Conservation (phyloP, 2,113 vertebrate genomes). For the Ramphastos sulfuratus region DNA sequence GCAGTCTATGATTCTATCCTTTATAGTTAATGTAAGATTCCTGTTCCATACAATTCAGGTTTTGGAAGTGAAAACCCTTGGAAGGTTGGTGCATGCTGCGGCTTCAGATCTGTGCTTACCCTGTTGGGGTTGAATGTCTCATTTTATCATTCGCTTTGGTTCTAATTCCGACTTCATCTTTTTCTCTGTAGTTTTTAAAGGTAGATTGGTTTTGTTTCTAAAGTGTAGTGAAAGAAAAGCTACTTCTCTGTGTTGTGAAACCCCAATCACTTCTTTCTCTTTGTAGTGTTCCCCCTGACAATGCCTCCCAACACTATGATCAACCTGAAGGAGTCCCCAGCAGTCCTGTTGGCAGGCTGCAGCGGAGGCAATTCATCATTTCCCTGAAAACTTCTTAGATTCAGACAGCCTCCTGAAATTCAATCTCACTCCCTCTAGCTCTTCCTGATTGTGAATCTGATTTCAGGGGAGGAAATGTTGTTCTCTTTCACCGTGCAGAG, state of each 20-base stretch:
- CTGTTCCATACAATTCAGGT: rapidly evolving
- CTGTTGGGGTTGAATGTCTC: neutral
- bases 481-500: neutral
- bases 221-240: neutral
- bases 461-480: neutral
- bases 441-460: neutral
- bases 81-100: rapidly evolving
- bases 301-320: neutral
- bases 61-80: neutral
- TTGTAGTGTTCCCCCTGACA: neutral
- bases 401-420: neutral
- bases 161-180: neutral
- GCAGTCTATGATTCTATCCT: neutral
- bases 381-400: neutral
- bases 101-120: neutral
- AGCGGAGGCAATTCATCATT: neutral
- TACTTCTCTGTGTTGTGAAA: neutral
- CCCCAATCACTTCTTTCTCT: neutral
- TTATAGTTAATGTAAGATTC: neutral
- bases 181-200: neutral
- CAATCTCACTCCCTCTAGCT: neutral
- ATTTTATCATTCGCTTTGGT: neutral
- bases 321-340: neutral
- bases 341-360: neutral
- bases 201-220: neutral